Base-by-base conservation (phyloP, 2,888 invertebrate species). In the Salticus scenicus region DNA sequence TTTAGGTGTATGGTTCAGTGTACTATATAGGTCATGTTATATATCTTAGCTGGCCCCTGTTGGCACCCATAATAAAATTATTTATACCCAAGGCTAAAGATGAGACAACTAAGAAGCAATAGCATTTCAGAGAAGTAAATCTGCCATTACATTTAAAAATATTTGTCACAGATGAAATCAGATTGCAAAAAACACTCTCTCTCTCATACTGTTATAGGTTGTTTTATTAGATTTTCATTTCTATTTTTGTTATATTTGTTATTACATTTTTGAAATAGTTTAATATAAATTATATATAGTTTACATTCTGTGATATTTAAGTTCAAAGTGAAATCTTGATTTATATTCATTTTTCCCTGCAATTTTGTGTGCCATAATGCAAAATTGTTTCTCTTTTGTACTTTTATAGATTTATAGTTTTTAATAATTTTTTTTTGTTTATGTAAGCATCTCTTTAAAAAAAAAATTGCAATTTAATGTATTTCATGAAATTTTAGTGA, bases 1-100 rank as follows among this genome's bases (percentile, higher is more conserved):
- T 67, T 17, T 24, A 87, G 87, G 87, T 75, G 10, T 88, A 88
- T 71, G 74, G 76, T n/a, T 84, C 87, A 4, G 80, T 88, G 4
- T 89, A 89, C 69, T 89, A 82, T 57, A 67, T 79, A 20, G 88
- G 89, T 12, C 88, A 88, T 64, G 31, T 88, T 28, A 31, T 89
- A n/a, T 89, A 88, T 63, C 47, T 88, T 17, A 82, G 87, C 10
- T 88, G 88, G 88, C 81, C 81, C 20, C n/a, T 87, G 12, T 27
- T 87, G 14, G 51, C 81, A n/a, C 79, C 80, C 10, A 14, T 85
- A 41, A 17, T 88, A 12, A 87, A 66, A 71, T 64, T 75, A 30
- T 63, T 79, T 33, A 64, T 86, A 77, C 82, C 82, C 0, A 87
- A 75, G 37, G 64, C 76, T 24, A 73, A 31, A 81, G 70, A 76